Evolutionary conservation across 1,140 invertebrate species (phyloP).

Genomic region (Ganaspis sp.): DNA sequence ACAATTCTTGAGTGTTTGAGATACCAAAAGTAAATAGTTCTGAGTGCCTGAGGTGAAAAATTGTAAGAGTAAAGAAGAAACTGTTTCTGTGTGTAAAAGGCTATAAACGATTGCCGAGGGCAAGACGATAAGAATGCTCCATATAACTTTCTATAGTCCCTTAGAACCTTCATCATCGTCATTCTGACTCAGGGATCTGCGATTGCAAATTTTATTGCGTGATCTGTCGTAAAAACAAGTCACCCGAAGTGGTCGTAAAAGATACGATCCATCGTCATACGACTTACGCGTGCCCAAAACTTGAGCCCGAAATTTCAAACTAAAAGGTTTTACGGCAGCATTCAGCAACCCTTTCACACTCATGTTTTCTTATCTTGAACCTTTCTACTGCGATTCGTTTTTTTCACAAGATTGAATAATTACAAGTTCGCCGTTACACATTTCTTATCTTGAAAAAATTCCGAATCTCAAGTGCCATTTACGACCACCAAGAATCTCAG

Average conservation of each 20-base stretch:
- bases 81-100: too few species aligned
- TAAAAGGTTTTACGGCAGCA: not conserved
- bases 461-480: not conserved
- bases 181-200: not conserved
- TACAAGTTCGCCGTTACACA: not conserved
- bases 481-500: not conserved
- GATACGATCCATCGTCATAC: not conserved
- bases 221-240: conserved; percentile 6
- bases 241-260: conserved; percentile 1
- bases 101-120: conserved; percentile 24
- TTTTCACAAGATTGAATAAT: not conserved
- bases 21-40: too few species aligned
- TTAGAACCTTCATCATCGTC: conserved; percentile 18
- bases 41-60: too few species aligned
- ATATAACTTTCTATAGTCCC: not conserved
- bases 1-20: too few species aligned
- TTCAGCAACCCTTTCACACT: not conserved
- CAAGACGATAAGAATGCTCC: not conserved
- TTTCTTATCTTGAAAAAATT: not conserved
- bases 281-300: conserved; percentile 4
- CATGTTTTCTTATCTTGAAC: conserved; percentile 6
- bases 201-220: conserved; percentile 30
- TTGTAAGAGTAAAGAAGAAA: too few species aligned
- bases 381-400: not conserved
- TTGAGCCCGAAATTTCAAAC: not conserved